Conservation (phyloP, 2,888 invertebrate species). For the Cephus rjabovi region DNA sequence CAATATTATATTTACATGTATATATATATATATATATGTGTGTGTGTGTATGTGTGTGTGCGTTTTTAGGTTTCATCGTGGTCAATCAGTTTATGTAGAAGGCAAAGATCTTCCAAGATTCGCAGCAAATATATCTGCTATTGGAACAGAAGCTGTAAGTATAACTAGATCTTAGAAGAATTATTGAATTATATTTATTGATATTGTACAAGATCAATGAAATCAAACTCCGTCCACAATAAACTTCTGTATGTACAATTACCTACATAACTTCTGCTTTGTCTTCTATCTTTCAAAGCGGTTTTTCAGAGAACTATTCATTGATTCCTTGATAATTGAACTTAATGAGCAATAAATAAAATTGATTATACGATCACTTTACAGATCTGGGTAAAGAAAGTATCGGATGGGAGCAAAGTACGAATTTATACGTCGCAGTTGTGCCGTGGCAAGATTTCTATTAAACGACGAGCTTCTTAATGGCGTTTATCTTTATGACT, state of each 20-base stretch:
- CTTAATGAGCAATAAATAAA: not conserved
- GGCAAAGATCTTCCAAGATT: constrained; percentile 88
- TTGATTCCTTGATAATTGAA: too few species aligned
- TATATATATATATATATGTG: not conserved
- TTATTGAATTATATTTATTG: not conserved
- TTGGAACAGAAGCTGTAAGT: constrained; percentile 88
- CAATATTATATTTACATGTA: not conserved
- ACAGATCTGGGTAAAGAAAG: constrained; percentile 92
- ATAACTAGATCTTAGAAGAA: not conserved
- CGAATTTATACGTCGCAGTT: constrained; percentile 87
- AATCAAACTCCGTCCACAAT: not conserved
- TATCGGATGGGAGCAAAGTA: constrained; percentile 81
- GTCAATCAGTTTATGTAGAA: constrained; percentile 92
- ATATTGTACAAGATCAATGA: not conserved
- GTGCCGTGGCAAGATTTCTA: constrained; percentile 87
- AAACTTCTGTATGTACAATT: too few species aligned
- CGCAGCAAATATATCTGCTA: constrained; percentile 90
- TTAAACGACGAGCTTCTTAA: constrained; percentile 86
- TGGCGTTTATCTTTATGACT: constrained; percentile 20
- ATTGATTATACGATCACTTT: constrained; percentile 52
- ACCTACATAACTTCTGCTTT: too few species aligned
- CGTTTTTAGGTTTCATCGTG: constrained; percentile 81
- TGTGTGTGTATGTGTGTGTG: not conserved
- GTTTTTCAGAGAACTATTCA: too few species aligned
- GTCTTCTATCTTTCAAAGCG: too few species aligned